Evolutionary conservation across 2,113 vertebrate species (phyloP).

Genomic region (Psilopsiagon aurifrons): DNA sequence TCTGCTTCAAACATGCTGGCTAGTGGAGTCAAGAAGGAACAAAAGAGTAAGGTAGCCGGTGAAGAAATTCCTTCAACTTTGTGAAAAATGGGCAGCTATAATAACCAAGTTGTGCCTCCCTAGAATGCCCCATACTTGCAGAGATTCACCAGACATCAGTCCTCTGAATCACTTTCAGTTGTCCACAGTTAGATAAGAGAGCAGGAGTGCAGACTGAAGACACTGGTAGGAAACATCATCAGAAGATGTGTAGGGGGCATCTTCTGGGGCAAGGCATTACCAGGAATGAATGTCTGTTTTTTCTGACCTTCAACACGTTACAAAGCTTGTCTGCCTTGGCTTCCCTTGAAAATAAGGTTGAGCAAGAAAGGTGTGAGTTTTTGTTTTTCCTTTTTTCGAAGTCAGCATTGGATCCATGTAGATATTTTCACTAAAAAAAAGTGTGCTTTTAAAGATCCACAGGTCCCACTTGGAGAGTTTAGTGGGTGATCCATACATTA

Average conservation of each 20-base stretch:
- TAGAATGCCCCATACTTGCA: not conserved
- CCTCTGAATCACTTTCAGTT: not conserved
- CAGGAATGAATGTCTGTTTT: not conserved
- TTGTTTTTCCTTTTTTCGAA: slow-evolving; percentile 1
- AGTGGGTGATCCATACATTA: not conserved
- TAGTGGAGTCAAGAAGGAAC: not conserved
- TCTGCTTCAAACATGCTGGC: not conserved
- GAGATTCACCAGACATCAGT: not conserved
- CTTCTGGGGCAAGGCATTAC: not conserved
- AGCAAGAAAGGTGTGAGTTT: not conserved
- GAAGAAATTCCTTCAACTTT: not conserved
- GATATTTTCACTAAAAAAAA: not conserved
- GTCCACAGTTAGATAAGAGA: not conserved
- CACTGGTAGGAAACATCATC: not conserved
- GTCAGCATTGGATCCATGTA: not conserved
- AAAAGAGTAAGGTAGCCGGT: not conserved
- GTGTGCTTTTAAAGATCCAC: not conserved
- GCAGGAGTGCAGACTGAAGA: not conserved
- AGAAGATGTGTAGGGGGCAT: not conserved
- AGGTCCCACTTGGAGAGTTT: not conserved
- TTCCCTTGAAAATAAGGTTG: not conserved
- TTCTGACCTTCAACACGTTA: not conserved
- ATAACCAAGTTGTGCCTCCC: not conserved
- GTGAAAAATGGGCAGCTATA: not conserved
- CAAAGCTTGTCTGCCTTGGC: not conserved